Percentiles rank a stretch among this genome's conserved stretches.
Evolutionary conservation across 2,113 vertebrate genomes (phyloP).

Genomic region (Gavialis gangeticus): DNA sequence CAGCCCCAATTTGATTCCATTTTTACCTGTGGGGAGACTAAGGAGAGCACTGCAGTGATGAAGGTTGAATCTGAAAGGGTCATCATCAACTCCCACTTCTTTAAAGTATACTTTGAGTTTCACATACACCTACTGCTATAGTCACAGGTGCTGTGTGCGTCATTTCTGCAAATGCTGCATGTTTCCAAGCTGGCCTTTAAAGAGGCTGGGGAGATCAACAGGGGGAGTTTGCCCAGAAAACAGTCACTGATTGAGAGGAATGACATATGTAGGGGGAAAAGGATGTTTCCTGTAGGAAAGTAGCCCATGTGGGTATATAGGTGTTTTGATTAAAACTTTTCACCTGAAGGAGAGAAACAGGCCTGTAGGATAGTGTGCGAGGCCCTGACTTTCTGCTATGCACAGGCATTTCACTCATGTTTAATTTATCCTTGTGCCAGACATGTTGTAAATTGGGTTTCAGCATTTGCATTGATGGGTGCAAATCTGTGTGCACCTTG

Average conservation of each 20-base stretch:
- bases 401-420: neutral
- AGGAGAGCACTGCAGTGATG: neutral
- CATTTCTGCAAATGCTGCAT: neutral
- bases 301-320: neutral
- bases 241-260: neutral
- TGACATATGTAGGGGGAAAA: neutral
- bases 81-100: neutral
- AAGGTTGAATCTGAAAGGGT: neutral
- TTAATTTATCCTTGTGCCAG: neutral
- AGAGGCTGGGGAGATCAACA: neutral
- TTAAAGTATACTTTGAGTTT: neutral
- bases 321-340: neutral
- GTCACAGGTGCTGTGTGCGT: neutral
- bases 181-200: neutral
- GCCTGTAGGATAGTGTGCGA: neutral
- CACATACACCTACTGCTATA: neutral
- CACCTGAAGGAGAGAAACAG: neutral
- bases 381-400: neutral
- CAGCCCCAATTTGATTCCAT: neutral
- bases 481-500: neutral
- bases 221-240: neutral
- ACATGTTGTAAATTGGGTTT: neutral
- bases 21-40: neutral
- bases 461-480: neutral
- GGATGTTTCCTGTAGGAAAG: neutral